phyloP scores from a whole-genome alignment of 2,888 invertebrate species.

The Augiades crinisus region DNA sequence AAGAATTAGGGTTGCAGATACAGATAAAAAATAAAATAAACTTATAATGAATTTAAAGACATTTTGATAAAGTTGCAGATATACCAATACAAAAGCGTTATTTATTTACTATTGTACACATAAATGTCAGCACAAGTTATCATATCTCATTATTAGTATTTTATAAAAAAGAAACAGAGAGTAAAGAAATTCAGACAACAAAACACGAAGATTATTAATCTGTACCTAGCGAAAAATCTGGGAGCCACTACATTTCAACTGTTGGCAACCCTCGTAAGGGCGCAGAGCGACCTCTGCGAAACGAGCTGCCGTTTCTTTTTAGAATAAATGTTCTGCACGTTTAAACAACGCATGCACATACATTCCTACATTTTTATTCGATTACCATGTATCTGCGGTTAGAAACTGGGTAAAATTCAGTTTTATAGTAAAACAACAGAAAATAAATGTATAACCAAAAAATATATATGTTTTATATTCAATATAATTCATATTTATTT shows the following conservation, averaged over 20 bases:
- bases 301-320: conserved; percentile 24
- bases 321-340: conserved; percentile 28
- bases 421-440: background rate
- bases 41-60: too few relatives aligned
- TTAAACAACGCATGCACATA: conserved; percentile 28
- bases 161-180: too few relatives aligned
- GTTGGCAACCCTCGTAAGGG: conserved; percentile 28
- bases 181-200: too few relatives aligned
- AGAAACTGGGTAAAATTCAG: background rate
- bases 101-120: too few relatives aligned
- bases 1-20: conserved; percentile 40
- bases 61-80: too few relatives aligned
- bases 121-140: too few relatives aligned
- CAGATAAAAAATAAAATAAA: conserved; percentile 1
- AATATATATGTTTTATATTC: too few relatives aligned
- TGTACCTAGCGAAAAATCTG: conserved; percentile 3
- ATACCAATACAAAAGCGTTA: too few relatives aligned
- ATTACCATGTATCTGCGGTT: conserved; percentile 1
- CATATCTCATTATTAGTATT: too few relatives aligned
- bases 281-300: conserved; percentile 20
- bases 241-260: conserved; percentile 5
- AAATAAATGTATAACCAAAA: too few relatives aligned
- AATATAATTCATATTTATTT: too few relatives aligned
- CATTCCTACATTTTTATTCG: conserved; percentile 10
- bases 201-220: conserved; percentile 2